Percentiles rank a stretch among this genome's conserved stretches.
These are phyloP conservation scores for Hirtodrosophila cameraria DNA, from an alignment of 2,888 invertebrate genomes.

Conservation along the genomic window DNA sequence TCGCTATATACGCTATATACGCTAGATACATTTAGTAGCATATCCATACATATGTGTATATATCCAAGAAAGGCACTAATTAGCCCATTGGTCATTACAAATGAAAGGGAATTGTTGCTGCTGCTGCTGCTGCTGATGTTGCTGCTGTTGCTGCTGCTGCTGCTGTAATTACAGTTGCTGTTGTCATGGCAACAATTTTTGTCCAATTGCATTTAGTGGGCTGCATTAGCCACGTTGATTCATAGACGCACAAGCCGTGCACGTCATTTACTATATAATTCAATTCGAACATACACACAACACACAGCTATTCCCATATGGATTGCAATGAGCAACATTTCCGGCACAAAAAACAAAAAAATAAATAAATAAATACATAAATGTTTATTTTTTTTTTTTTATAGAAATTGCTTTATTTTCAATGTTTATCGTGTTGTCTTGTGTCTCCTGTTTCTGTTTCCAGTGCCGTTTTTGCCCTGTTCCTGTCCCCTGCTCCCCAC, in stretches of 20 bases:
- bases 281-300: conserved; percentile 21
- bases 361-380: no score
- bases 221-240: conserved; percentile 55
- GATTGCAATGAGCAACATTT: conserved; percentile 30
- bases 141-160: conserved; percentile 12
- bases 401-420: conserved; percentile 20
- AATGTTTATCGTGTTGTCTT: conserved; percentile 13
- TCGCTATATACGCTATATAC: not conserved
- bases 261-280: conserved; percentile 30
- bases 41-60: conserved; percentile 1
- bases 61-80: conserved; percentile 57
- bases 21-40: not conserved
- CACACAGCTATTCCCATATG: not conserved
- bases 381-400: conserved; percentile 32
- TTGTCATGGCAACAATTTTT: conserved; percentile 45
- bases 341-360: conserved; percentile 9
- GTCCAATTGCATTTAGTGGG: conserved; percentile 54
- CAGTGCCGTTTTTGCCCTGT: conserved; percentile 8
- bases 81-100: conserved; percentile 46
- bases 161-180: conserved; percentile 43
- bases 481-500: not conserved
- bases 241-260: conserved; percentile 46
- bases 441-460: conserved; percentile 4
- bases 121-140: conserved; percentile 4
- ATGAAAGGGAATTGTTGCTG: conserved; percentile 37